These are phyloP conservation scores for Sebastes jordani DNA, from an alignment of 2,797 vertebrate species.

Conservation along the genomic window DNA sequence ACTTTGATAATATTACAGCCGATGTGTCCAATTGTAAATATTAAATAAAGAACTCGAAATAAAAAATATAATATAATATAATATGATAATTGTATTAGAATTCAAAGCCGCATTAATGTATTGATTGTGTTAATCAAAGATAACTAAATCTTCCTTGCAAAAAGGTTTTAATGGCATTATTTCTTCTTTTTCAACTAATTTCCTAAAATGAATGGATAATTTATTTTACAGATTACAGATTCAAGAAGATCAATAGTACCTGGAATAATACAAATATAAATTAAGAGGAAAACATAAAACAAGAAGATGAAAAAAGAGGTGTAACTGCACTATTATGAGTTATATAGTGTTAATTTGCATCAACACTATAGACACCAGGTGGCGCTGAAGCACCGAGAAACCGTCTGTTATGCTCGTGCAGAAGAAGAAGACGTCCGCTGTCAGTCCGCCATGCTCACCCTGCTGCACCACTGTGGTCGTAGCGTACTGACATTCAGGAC, in stretches of 20 bases:
- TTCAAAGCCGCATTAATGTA: background rate
- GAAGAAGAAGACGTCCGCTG: constrained; percentile 15
- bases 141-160: background rate
- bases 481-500: constrained; percentile 10
- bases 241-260: background rate
- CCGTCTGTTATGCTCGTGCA: fast-evolving
- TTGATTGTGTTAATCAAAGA: background rate
- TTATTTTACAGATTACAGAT: background rate
- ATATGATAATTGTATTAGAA: background rate
- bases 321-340: background rate
- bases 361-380: background rate
- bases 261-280: background rate
- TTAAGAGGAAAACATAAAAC: background rate
- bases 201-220: background rate
- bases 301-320: background rate
- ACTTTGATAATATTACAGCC: background rate
- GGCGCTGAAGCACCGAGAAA: background rate
- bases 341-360: no score
- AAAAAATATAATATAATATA: background rate
- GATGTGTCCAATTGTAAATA: background rate
- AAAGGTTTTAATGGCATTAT: background rate
- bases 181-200: background rate
- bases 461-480: constrained; percentile 34
- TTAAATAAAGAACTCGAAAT: background rate
- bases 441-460: constrained; percentile 62